Conservation (phyloP, 2,797 vertebrate species). For the Sebastes nivosus region DNA sequence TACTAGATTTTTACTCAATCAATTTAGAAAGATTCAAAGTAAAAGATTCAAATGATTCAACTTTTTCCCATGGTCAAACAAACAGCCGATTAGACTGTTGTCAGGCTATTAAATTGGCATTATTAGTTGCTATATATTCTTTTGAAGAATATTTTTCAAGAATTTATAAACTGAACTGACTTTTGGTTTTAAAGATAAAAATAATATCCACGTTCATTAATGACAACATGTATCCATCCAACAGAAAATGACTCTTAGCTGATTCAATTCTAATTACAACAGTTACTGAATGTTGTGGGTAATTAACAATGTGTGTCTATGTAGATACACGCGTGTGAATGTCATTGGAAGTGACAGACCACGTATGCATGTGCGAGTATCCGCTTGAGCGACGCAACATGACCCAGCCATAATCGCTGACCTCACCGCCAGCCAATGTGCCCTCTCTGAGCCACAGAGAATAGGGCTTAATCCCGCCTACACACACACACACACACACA, state of each 20-base stretch:
- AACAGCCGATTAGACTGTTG: too few relatives aligned
- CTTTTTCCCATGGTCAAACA: too few relatives aligned
- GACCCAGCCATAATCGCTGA: conserved; percentile 53
- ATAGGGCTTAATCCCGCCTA: conserved; percentile 42
- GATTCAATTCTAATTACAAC: too few relatives aligned
- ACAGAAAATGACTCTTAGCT: not conserved
- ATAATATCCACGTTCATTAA: not conserved
- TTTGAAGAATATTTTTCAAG: too few relatives aligned
- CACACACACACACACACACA: not conserved
- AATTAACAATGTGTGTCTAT: not conserved
- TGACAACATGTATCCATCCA: not conserved
- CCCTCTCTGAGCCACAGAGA: conserved; percentile 42
- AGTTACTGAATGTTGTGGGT: too few relatives aligned
- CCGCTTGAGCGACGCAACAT: conserved; percentile 3
- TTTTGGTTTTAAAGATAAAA: not conserved
- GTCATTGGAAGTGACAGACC: conserved; percentile 28
- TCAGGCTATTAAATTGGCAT: too few relatives aligned
- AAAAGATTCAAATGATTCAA: too few relatives aligned
- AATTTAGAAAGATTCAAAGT: too few relatives aligned
- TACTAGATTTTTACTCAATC: too few relatives aligned
- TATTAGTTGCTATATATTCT: too few relatives aligned
- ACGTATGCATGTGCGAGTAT: conserved; percentile 20
- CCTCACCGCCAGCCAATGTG: conserved; percentile 41
- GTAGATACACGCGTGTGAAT: not conserved
- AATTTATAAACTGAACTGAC: not conserved